Evolutionary conservation across 1,140 invertebrate species (phyloP).

Genomic region (Drosophila asahinai): DNA sequence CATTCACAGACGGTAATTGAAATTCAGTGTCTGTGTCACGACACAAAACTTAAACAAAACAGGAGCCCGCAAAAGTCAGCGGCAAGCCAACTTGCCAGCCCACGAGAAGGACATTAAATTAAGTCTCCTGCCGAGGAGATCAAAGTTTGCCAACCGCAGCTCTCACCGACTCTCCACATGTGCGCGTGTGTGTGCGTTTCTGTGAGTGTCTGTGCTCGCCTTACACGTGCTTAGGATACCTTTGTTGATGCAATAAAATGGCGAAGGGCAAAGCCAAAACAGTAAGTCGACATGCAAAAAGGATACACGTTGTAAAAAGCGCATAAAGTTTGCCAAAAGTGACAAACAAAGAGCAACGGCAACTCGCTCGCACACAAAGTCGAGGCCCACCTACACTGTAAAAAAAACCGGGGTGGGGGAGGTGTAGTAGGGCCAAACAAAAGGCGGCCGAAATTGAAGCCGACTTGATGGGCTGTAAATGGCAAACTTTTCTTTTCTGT

Average conservation of each 20-base stretch:
- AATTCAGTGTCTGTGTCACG: constrained; percentile 52
- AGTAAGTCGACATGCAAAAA: constrained; percentile 74
- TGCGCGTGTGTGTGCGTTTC: background rate
- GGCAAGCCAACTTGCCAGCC: constrained; percentile 23
- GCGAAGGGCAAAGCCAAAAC: constrained; percentile 38
- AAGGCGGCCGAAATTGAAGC: constrained; percentile 65
- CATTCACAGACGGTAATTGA: constrained; percentile 38
- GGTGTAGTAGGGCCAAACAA: constrained; percentile 31
- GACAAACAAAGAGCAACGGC: constrained; percentile 59
- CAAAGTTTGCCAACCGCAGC: constrained; percentile 46
- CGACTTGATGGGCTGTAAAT: constrained; percentile 75
- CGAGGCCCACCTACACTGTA: background rate
- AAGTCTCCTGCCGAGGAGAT: constrained; percentile 37
- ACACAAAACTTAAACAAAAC: constrained; percentile 51
- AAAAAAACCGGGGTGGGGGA: background rate
- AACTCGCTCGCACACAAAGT: constrained; percentile 16
- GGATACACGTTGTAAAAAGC: constrained; percentile 77
- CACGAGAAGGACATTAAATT: constrained; percentile 43
- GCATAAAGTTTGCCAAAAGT: constrained; percentile 71
- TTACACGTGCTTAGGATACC: constrained; percentile 49
- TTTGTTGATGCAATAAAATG: constrained; percentile 72
- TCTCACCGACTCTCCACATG: constrained; percentile 2
- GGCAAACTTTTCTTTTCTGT: constrained; percentile 69
- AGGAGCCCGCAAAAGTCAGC: constrained; percentile 38
- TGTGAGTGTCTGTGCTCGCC: constrained; percentile 14